phyloP scores from a whole-genome alignment of 2,888 invertebrate species.

The Lithosia quadra region DNA sequence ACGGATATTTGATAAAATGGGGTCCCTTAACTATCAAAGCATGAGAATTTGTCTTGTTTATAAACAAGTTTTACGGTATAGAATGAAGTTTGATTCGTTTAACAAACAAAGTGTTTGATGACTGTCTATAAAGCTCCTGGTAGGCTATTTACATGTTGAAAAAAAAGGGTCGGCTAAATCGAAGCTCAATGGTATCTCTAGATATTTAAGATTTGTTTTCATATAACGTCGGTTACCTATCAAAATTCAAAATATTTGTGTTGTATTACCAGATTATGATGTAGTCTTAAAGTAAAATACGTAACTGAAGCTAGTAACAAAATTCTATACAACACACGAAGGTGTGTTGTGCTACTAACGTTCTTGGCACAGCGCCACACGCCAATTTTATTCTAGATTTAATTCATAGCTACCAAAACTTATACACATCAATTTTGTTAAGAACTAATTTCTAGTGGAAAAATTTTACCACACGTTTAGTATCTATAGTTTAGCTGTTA shows the following conservation, averaged over 20 bases:
- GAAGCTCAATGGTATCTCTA: too few relatives aligned
- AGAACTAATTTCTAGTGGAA: neutral
- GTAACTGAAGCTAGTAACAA: neutral
- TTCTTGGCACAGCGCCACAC: conserved; percentile 47
- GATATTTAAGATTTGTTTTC: too few relatives aligned
- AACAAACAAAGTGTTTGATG: too few relatives aligned
- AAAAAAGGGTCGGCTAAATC: too few relatives aligned
- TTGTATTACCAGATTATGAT: neutral
- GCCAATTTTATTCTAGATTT: conserved; percentile 39
- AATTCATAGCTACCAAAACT: conserved; percentile 14
- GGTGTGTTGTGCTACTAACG: conserved; percentile 9
- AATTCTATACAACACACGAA: conserved; percentile 10
- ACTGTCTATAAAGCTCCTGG: too few relatives aligned
- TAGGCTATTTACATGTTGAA: too few relatives aligned
- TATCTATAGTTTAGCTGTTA: neutral
- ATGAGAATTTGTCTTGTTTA: too few relatives aligned
- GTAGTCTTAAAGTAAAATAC: neutral
- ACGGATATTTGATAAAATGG: neutral
- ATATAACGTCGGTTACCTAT: too few relatives aligned
- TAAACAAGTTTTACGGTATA: too few relatives aligned
- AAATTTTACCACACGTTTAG: neutral
- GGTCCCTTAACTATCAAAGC: too few relatives aligned
- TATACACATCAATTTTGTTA: conserved; percentile 6
- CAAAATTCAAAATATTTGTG: neutral
- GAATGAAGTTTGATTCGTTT: too few relatives aligned